These are phyloP conservation scores for Myodes glareolus DNA, from an alignment of 2,113 vertebrate species.

Conservation along the genomic window DNA sequence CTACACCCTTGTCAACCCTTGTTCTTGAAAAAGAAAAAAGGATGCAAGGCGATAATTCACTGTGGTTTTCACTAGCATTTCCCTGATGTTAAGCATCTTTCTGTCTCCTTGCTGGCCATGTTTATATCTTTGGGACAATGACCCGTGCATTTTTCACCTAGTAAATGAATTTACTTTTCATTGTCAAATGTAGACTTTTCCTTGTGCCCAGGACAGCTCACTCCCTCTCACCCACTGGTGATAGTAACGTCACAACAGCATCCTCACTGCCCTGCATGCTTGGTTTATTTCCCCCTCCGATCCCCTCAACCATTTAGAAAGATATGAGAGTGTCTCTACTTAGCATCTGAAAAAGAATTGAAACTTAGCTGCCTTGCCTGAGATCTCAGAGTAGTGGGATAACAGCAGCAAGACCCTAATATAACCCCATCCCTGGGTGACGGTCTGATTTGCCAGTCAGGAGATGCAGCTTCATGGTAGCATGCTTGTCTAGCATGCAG, in stretches of 20 bases:
- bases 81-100: background rate
- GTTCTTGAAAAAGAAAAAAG: background rate
- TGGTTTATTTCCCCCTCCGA: background rate
- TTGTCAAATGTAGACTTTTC: background rate
- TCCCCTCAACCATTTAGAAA: background rate
- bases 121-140: background rate
- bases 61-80: background rate
- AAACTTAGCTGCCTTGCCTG: background rate
- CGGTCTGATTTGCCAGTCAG: background rate
- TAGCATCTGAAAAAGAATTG: background rate
- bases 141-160: background rate
- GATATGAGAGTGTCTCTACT: background rate
- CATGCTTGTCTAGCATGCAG: background rate
- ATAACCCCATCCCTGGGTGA: background rate
- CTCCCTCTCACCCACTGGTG: background rate
- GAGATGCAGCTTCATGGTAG: background rate
- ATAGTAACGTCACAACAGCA: too few relatives aligned
- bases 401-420: rapidly evolving
- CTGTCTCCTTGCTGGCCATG: background rate
- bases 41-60: background rate
- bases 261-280: background rate
- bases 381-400: background rate
- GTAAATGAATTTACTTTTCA: constrained; percentile 23
- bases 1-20: background rate
- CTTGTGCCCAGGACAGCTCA: background rate